Evolutionary conservation across 2,113 vertebrate genomes (phyloP).

Genomic region (Lethenteron reissneri): DNA sequence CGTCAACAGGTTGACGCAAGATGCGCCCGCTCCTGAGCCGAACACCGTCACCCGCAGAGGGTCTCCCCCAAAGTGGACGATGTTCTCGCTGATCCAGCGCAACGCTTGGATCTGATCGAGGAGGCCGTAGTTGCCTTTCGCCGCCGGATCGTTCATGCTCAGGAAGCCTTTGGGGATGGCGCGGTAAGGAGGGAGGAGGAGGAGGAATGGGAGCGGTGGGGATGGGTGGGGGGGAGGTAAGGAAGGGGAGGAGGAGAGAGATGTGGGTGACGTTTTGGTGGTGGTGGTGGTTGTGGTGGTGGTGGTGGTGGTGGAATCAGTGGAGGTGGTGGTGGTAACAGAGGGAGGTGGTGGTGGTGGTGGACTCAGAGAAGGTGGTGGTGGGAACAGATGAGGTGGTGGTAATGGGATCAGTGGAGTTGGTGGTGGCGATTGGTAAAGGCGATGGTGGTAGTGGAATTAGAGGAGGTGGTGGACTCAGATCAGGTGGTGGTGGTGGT

Average conservation of each 20-base stretch:
- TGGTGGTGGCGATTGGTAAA: conserved; percentile 18
- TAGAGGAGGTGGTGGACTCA: not conserved
- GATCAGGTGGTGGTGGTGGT: not conserved
- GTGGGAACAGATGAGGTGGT: conserved; percentile 9
- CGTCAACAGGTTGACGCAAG: conserved; percentile 93
- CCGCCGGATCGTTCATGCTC: conserved; percentile 91
- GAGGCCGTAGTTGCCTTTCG: conserved; percentile 92
- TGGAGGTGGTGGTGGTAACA: not conserved
- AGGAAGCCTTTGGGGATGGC: conserved; percentile 43
- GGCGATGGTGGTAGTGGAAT: not conserved
- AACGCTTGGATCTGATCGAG: conserved; percentile 89
- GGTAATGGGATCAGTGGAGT: conserved; percentile 4
- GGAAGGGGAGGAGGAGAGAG: no score
- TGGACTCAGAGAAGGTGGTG: not conserved
- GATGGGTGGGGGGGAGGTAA: not conserved
- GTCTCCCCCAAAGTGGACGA: conserved; percentile 90
- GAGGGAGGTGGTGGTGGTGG: conserved; percentile 5
- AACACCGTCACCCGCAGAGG: conserved; percentile 95
- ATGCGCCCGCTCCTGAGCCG: conserved; percentile 87
- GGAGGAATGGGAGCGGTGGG: not conserved
- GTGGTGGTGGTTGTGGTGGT: not conserved
- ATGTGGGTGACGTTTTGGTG: no score
- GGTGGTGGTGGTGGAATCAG: not conserved
- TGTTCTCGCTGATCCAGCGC: conserved; percentile 97
- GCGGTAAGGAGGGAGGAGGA: not conserved